phyloP scores from a whole-genome alignment of 1,140 invertebrate species.

The Drosophila erecta region DNA sequence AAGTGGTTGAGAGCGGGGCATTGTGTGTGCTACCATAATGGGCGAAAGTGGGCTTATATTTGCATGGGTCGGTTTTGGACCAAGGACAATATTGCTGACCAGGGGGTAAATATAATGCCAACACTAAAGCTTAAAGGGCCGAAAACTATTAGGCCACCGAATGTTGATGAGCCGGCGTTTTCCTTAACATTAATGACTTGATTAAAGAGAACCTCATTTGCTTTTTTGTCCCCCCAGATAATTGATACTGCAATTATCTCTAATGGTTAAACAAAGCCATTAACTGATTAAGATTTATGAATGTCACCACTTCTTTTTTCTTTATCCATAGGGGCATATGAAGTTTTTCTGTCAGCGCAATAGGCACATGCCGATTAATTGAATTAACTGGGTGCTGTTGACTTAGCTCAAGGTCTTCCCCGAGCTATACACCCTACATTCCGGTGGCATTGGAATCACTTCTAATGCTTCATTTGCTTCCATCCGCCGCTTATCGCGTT shows the following conservation, averaged over 20 bases:
- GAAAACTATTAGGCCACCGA: slow-evolving; percentile 22
- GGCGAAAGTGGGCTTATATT: slow-evolving; percentile 44
- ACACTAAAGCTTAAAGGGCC: slow-evolving; percentile 5
- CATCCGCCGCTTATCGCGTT: slow-evolving; percentile 52
- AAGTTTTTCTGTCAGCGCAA: slow-evolving; percentile 11
- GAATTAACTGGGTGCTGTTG: slow-evolving; percentile 42
- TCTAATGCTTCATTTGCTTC: slow-evolving; percentile 38
- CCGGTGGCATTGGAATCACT: slow-evolving; percentile 36
- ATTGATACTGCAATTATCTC: slow-evolving; percentile 34
- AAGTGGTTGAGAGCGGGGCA: not conserved
- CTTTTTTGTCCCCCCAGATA: not conserved
- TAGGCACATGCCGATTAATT: slow-evolving; percentile 36
- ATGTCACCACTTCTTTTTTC: not conserved
- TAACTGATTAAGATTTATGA: slow-evolving; percentile 23
- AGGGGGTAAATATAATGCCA: slow-evolving; percentile 2
- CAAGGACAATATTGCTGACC: not conserved
- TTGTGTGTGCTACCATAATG: slow-evolving; percentile 32
- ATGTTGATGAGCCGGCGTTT: slow-evolving; percentile 23
- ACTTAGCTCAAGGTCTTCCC: slow-evolving; percentile 28
- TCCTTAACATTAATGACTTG: slow-evolving; percentile 32
- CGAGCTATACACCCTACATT: slow-evolving; percentile 1
- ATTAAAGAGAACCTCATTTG: slow-evolving; percentile 24
- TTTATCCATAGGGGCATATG: not conserved
- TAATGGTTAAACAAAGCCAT: slow-evolving; percentile 24
- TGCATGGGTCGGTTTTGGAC: slow-evolving; percentile 31